Conservation (phyloP, 2,797 vertebrate genomes). For the Potorous gilbertii region DNA sequence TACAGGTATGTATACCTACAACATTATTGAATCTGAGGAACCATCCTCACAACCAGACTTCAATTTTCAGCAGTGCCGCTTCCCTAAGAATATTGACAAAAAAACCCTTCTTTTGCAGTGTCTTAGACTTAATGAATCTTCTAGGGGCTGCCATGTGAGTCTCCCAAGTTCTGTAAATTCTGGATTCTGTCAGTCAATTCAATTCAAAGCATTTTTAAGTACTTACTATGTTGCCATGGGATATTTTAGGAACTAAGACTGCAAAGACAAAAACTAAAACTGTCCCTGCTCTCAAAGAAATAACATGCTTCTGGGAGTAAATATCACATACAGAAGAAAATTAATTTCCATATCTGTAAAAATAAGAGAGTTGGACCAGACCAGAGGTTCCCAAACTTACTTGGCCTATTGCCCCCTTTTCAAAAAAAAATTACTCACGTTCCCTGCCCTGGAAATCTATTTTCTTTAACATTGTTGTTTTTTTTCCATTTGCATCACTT, state of each 20-base stretch:
- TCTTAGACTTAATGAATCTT: neutral
- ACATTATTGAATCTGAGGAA: neutral
- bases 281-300: neutral
- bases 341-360: neutral
- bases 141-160: neutral
- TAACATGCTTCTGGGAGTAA: neutral
- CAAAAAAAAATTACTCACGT: too few relatives aligned
- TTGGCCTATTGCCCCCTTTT: too few relatives aligned
- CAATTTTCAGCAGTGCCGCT: conserved; percentile 6
- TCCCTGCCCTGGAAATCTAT: too few relatives aligned
- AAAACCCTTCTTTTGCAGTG: neutral
- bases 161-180: neutral
- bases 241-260: neutral
- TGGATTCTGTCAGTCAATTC: neutral
- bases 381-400: too few relatives aligned
- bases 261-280: neutral
- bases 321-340: neutral
- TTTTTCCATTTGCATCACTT: too few relatives aligned
- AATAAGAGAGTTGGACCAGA: neutral
- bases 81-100: conserved; percentile 29
- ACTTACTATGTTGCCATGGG: neutral
- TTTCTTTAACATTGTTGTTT: too few relatives aligned
- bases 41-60: neutral
- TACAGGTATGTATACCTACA: conserved; percentile 34
- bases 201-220: neutral